Conservation (phyloP, 2,113 vertebrate genomes). For the Elachura formosa region DNA sequence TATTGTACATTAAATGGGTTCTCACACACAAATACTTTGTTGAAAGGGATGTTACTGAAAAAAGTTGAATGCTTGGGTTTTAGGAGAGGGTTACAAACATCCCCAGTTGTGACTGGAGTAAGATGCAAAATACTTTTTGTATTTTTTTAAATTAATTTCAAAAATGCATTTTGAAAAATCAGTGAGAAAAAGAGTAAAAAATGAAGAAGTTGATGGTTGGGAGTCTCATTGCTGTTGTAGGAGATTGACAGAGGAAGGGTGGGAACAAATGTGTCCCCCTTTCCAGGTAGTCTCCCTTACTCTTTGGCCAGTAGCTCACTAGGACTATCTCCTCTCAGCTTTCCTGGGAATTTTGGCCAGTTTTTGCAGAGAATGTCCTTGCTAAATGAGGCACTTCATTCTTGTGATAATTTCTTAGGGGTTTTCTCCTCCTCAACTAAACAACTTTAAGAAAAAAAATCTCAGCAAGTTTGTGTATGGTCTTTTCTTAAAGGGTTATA, state of each 20-base stretch:
- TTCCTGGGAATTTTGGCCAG: neutral
- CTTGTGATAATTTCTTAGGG: rapidly evolving
- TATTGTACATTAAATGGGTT: neutral
- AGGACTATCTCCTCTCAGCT: neutral
- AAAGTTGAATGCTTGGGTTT: neutral
- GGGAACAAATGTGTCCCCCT: neutral
- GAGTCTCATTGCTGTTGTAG: rapidly evolving
- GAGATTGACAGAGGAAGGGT: neutral
- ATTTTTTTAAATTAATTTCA: neutral
- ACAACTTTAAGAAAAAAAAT: neutral
- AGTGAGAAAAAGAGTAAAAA: neutral
- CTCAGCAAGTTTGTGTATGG: neutral
- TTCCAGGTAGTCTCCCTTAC: neutral
- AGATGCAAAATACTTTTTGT: neutral
- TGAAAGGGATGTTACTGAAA: neutral
- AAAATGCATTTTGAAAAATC: neutral
- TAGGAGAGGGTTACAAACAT: neutral
- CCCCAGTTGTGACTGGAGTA: neutral
- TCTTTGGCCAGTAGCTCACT: neutral
- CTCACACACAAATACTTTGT: neutral
- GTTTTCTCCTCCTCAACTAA: neutral
- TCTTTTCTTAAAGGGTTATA: neutral
- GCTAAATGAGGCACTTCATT: neutral
- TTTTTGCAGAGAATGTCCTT: neutral
- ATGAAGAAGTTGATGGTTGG: neutral